Evolutionary conservation across 1,140 invertebrate genomes (phyloP).

Genomic region (Epicauta chinensis): DNA sequence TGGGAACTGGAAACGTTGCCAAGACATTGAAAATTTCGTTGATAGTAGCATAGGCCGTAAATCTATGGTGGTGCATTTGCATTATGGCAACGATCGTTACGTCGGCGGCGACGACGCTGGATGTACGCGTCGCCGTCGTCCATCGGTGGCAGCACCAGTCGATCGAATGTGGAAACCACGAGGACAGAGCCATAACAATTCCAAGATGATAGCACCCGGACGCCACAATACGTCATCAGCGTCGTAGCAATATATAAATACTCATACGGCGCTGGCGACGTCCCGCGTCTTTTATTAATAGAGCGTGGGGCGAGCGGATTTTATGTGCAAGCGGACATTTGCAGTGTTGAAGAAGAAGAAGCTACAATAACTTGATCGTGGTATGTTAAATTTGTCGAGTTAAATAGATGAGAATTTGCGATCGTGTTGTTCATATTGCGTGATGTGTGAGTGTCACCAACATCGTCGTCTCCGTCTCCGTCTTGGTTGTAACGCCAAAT

Average conservation of each 20-base stretch:
- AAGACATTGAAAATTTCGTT: neutral
- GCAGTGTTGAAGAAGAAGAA: slow-evolving; percentile 4
- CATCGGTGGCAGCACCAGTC: slow-evolving; percentile 15
- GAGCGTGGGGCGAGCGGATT: slow-evolving; percentile 9
- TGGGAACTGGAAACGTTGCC: neutral
- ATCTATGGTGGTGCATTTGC: slow-evolving; percentile 18
- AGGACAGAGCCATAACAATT: slow-evolving; percentile 1
- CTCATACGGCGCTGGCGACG: slow-evolving; percentile 15
- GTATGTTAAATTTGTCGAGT: slow-evolving; percentile 13
- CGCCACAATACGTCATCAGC: slow-evolving; percentile 15
- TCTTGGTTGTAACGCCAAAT: neutral
- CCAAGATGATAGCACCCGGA: slow-evolving; percentile 12
- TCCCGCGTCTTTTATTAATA: slow-evolving; percentile 21
- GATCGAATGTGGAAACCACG: slow-evolving; percentile 8
- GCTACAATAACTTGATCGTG: slow-evolving; percentile 7
- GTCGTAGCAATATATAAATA: slow-evolving; percentile 27
- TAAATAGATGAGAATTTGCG: neutral
- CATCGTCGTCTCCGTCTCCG: too few relatives aligned
- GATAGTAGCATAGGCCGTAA: slow-evolving; percentile 1
- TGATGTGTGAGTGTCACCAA: slow-evolving; percentile 6
- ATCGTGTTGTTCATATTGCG: neutral
- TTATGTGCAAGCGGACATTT: slow-evolving; percentile 7
- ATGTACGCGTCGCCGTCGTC: slow-evolving; percentile 18
- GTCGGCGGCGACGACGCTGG: slow-evolving; percentile 9
- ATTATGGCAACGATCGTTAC: slow-evolving; percentile 16